Percentiles rank a stretch among this genome's conserved stretches.
Conservation (phyloP, 2,113 vertebrate genomes). For the Campylorhamphus procurvoides region DNA sequence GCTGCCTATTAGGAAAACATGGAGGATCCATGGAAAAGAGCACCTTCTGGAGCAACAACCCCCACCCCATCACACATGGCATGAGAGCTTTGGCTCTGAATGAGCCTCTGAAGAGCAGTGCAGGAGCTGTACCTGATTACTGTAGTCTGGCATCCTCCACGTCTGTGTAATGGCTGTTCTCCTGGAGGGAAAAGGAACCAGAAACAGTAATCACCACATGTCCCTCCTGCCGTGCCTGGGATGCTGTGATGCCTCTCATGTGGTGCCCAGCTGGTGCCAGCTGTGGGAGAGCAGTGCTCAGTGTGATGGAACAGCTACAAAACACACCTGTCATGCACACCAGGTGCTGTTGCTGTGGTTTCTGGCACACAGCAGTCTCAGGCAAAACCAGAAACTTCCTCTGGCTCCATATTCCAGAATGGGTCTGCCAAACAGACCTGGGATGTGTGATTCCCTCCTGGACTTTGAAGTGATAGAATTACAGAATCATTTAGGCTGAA, state of each 20-base stretch:
- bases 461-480: neutral
- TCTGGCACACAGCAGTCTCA: neutral
- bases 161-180: constrained; percentile 85
- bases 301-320: neutral
- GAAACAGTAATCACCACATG: neutral
- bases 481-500: neutral
- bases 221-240: neutral
- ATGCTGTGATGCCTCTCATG: fast-evolving
- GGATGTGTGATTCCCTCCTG: neutral
- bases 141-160: constrained; percentile 81
- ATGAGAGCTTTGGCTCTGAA: neutral
- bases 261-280: neutral
- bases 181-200: constrained; percentile 67
- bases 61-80: neutral
- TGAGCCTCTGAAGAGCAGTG: neutral
- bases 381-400: neutral
- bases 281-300: neutral
- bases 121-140: constrained; percentile 76
- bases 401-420: neutral
- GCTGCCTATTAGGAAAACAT: neutral
- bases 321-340: neutral
- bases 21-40: neutral
- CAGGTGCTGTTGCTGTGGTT: fast-evolving
- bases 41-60: neutral
- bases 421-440: neutral